Base-by-base conservation (phyloP, 2,797 vertebrate species). In the Hyperoplus lanceolatus region DNA sequence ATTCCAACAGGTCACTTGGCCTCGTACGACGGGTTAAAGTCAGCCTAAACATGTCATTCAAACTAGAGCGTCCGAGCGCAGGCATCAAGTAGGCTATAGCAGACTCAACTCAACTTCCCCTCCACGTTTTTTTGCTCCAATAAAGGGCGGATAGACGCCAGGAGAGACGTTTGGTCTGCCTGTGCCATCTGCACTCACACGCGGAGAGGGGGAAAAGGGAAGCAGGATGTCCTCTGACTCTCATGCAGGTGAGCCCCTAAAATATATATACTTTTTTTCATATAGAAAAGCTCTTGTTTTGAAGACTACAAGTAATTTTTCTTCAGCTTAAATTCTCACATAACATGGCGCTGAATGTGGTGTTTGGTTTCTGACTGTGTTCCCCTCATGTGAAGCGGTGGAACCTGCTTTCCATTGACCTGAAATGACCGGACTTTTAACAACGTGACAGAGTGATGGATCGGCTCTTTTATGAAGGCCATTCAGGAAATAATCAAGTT, bases 171-270 rank as follows among this genome's bases (percentile, higher is more conserved):
- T 38, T 53, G 36, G 6, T 67, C 65, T 55, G 67, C 59, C 69
- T 42, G 72, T 83, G 64, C 70, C 74, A 70, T 62, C 58, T 77
- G 29, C 51, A 75, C 64, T 70, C 79, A 62, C 62, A 48, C 67
- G 61, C 54, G 6, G n/a, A 16, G 38, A 59, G 8, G 73, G 38
- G 71, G 7, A 11, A 43, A 21, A 45, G 57, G 9, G 45, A 1
- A 41, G 9, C 38, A 86, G 38, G 79, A 94, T 95, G 95, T 93
- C 92, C 61, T 73, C 87, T 74, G 64, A 73, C 43, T 81, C 83
- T 87, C 21, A 74, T 10, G 57, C 90, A 94, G 94, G 94, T 95
- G 87, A 94, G 93, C 88, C 69, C 0, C n/a, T 9, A 29, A 29
- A 29, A 3, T 58, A 53, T 38, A 11, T 14, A 6, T 5, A 29